Evolutionary conservation across 2,113 vertebrate species (phyloP), one percentile per base, ranked within the genome.

Genomic region (Callipepla squamata): DNA sequence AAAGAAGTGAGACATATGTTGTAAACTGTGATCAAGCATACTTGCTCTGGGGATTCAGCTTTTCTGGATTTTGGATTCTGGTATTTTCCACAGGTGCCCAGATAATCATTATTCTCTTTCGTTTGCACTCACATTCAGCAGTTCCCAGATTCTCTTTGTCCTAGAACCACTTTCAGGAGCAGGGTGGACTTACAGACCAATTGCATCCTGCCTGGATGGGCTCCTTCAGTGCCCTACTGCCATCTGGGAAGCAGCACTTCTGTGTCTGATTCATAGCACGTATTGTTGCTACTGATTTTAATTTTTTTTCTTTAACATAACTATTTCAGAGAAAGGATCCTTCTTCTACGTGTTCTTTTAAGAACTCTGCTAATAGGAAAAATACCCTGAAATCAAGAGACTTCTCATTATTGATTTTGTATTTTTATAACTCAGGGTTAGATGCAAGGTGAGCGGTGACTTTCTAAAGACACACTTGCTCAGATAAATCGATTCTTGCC

Each of bases 21-120:
- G 25, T 66, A 85, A 83, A 38, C 5, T 5, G 4, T 7, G 2
- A 48, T 32, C 23, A 67, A 25, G 0, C 0, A 21, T 34, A 15
- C 50, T 30, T 77, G 16, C 58, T 75, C 40, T 28, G 23, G n/a
- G 38, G 17, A 45, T 59, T 59, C 74, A 58, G 10, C 7, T 50
- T 32, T 28, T 62, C 45, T 62, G 30, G 13, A 30, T 68, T 82
- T 40, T 14, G 76, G 57, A 18, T 70, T 14, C 92, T 47, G 47
- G 17, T 79, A 4, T 69, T 91, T 90, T 83, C 10, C 17, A 45
- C 11, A 23, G 15, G 34, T 50, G 28, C 6, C 20, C 20, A 38
- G 13, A 3, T 57, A 45, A 1, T 16, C 25, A 9, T 75, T 55
- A n/a, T 26, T 17, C 7, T 73, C 73, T 62, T 73, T 25, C 18